phyloP scores from a whole-genome alignment of 2,797 vertebrate genomes.

The Clarias platycephalus region DNA sequence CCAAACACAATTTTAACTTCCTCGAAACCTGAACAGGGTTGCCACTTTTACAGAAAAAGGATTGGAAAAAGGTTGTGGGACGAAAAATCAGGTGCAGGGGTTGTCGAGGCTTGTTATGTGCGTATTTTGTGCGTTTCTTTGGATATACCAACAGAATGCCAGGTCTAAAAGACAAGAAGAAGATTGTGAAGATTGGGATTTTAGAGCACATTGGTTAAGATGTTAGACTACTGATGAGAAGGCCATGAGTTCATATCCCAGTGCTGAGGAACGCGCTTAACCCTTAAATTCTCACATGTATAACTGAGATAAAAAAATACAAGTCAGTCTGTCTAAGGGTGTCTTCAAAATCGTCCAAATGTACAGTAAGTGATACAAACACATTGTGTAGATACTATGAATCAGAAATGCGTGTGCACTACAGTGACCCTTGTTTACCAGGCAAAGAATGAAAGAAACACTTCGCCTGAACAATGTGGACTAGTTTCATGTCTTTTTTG shows the following conservation, averaged over 20 bases:
- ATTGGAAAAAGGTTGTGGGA: not conserved
- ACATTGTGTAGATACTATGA: not conserved
- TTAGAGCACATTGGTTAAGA: not conserved
- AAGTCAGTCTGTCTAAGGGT: no score
- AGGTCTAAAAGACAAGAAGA: not conserved
- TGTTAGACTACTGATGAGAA: not conserved
- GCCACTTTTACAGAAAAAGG: not conserved
- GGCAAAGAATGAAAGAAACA: not conserved
- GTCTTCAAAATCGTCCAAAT: not conserved
- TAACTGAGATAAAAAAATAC: not conserved
- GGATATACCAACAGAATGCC: not conserved
- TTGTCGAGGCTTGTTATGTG: not conserved
- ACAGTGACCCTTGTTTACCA: not conserved
- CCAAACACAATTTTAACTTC: constrained; percentile 19
- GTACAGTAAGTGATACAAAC: not conserved
- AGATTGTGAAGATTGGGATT: not conserved
- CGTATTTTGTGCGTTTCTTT: not conserved
- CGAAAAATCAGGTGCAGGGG: not conserved
- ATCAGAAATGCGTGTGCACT: not conserved
- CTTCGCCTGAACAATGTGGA: not conserved
- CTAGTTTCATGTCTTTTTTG: not conserved
- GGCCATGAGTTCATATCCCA: not conserved
- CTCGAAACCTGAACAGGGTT: not conserved
- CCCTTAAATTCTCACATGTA: not conserved
- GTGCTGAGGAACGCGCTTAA: not conserved